phyloP scores from a whole-genome alignment of 2,113 vertebrate genomes.

The Miniopterus natalensis region DNA sequence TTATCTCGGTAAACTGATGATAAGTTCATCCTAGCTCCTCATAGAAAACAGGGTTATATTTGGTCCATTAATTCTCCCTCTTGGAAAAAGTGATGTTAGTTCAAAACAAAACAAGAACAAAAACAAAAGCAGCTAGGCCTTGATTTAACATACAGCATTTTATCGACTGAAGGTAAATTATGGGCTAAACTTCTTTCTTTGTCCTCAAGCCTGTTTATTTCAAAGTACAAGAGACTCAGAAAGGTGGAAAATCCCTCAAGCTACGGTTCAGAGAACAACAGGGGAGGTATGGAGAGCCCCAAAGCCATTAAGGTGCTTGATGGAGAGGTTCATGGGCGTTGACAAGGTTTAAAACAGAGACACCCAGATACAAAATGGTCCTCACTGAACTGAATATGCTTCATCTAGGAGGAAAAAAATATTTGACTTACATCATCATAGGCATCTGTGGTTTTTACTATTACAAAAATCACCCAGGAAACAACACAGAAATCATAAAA shows the following conservation, averaged over 20 bases:
- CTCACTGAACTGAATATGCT: not conserved
- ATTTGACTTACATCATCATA: not conserved
- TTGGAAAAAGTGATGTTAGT: not conserved
- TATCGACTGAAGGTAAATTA: not conserved
- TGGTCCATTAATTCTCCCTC: not conserved
- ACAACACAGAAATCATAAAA: not conserved
- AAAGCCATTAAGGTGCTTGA: not conserved
- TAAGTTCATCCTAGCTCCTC: not conserved
- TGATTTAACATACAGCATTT: not conserved
- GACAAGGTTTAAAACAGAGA: not conserved
- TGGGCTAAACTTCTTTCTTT: not conserved
- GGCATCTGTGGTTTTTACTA: not conserved
- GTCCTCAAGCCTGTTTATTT: not conserved
- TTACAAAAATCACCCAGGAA: not conserved
- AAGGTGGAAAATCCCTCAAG: not conserved
- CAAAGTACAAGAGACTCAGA: not conserved
- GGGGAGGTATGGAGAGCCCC: not conserved
- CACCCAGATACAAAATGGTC: not conserved
- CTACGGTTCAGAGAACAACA: not conserved
- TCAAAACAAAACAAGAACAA: not conserved
- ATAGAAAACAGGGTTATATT: not conserved
- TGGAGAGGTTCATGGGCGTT: not conserved
- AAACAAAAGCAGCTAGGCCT: not conserved
- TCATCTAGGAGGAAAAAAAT: not conserved
- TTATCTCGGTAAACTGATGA: not conserved